A percentile compares a stretch with the other conserved stretches of the same genome.
These are phyloP conservation scores for Actinia equina DNA, from an alignment of 64 coral and sea anemone genomes.

Conservation along the genomic window DNA sequence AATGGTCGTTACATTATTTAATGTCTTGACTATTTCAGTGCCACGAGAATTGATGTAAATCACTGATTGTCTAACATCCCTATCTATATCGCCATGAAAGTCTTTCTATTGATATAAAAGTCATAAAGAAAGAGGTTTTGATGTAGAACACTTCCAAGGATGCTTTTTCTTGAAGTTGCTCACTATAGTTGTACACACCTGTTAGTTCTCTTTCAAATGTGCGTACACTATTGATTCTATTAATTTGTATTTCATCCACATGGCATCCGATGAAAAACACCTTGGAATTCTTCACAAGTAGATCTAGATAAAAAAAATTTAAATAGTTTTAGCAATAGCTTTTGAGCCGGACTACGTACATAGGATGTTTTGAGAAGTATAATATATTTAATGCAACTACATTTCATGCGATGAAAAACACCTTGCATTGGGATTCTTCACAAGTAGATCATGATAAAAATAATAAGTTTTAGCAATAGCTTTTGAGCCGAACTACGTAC, in stretches of 20 bases:
- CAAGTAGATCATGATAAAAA: not conserved
- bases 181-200: not conserved
- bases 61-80: not conserved
- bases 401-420: not conserved
- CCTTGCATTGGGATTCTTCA: not conserved
- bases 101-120: not conserved
- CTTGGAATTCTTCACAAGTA: not conserved
- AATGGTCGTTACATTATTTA: not conserved
- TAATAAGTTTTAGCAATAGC: too few species aligned
- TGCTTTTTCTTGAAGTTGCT: too few species aligned
- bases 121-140: too few species aligned
- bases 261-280: not conserved
- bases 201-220: not conserved
- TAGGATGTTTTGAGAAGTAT: too few species aligned
- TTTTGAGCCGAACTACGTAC: too few species aligned
- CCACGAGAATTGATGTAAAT: not conserved
- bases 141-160: too few species aligned
- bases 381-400: not conserved
- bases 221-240: not conserved
- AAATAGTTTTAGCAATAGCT: too few species aligned
- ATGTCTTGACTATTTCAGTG: not conserved
- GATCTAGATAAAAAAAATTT: not conserved
- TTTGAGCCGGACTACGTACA: too few species aligned
- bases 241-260: not conserved
- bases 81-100: not conserved